Evolutionary conservation across 2,888 invertebrate genomes (phyloP), one percentile per base, ranked within the genome.

Genomic region (Spatulosminthurus flaviceps): DNA sequence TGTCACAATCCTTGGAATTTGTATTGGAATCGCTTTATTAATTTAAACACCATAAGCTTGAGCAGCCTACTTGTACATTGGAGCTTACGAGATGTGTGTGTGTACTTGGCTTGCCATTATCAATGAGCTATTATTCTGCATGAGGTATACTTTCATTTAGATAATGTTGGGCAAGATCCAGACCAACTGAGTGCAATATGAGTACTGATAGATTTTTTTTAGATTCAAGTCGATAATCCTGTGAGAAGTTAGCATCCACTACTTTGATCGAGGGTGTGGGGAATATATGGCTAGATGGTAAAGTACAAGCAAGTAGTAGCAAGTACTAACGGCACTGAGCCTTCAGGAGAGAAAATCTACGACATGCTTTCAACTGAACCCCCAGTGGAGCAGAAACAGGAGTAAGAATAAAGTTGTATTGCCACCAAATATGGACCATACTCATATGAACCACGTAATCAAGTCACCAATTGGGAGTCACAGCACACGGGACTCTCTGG

Each of bases 371-470:
- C 60, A 60, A 16, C 22, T 19, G 51, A 19, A 51, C 64, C 64
- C n/a, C 22, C 24, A 64, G 22, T 64, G 64, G 64, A 64, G 21
- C 60, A 26, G 64, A 24, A 24, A 24, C 24, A 64, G 16, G 26
- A 64, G 64, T 64, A 26, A n/a, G 13, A 11, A 26, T 13, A 24
- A 1, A 24, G 26, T 19, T 21, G 24, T 64, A 64, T 24, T 64
- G 64, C 11, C 64, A 64, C 64, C 21, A 64, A 64, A 64, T 64
- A 64, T 24, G 24, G 64, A 22, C n/a, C 64, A 64, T 64, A 51
- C 51, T 51, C 64, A 22, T 22, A 64, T n/a, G n/a, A 11, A 11
- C n/a, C 64, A 64, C n/a, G 22, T 64, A 64, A 22, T 19, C 24
- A 64, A 26, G 64, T 22, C 64, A 64, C 11, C 26, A 64, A 24